Conservation (phyloP, 2,113 vertebrate species). For the Zootoca vivipara region DNA sequence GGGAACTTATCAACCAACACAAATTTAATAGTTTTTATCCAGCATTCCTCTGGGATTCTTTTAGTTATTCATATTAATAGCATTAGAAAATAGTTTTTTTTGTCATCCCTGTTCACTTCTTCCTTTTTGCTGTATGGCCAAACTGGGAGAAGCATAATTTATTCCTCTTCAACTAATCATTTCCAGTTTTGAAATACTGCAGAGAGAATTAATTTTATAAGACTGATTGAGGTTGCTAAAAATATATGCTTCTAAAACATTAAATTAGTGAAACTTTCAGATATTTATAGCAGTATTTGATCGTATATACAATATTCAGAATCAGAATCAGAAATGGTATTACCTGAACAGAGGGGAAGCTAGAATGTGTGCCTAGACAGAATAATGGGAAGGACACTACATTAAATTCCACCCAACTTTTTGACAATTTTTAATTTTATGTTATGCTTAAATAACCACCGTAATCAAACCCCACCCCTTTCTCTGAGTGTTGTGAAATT, state of each 20-base stretch:
- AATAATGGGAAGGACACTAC: too few relatives aligned
- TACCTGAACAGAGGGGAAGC: too few relatives aligned
- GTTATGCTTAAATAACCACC: background rate
- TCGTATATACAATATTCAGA: background rate
- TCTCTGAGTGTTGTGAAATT: too few relatives aligned
- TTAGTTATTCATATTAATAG: constrained; percentile 26
- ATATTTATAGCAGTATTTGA: background rate
- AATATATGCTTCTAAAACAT: background rate
- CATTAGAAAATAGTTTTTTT: constrained; percentile 23
- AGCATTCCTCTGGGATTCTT: constrained; percentile 17
- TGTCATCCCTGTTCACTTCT: background rate
- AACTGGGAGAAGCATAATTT: background rate
- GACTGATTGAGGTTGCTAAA: background rate
- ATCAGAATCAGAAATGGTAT: background rate
- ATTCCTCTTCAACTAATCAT: background rate
- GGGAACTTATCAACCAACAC: constrained; percentile 27
- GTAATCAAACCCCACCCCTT: background rate
- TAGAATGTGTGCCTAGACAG: too few relatives aligned
- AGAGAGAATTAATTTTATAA: constrained; percentile 7
- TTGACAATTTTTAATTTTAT: too few relatives aligned
- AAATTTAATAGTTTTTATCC: constrained; percentile 34
- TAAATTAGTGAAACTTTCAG: background rate
- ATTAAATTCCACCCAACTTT: too few relatives aligned
- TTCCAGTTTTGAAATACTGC: constrained; percentile 9
- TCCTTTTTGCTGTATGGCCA: background rate